Evolutionary conservation across 2,888 invertebrate genomes (phyloP), one percentile per base, ranked within the genome.

Genomic region (Diadegma fenestrale): DNA sequence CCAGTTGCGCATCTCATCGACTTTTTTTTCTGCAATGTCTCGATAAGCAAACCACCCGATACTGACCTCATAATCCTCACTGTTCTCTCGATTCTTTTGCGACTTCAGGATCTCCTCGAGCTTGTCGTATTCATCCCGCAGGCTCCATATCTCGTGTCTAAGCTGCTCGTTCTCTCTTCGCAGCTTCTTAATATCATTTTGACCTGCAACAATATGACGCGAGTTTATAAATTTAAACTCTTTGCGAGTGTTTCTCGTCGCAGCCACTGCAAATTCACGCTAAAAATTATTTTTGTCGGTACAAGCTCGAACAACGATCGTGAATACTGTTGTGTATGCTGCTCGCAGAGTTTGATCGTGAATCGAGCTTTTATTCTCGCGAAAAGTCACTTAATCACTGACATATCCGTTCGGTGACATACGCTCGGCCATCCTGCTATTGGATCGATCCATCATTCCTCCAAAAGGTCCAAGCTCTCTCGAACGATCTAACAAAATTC

Each of bases 91-190:
- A 86, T 89, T 91, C 87, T 93, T 93, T 86, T 94, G 93, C 84
- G 91, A 92, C 91, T 94, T 96, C 91, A 98, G 95, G 92, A 97
- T 95, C 90, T 96, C 96, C 94, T 98, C 98, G 89, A 98, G 95
- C 77, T 97, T 96, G 93, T 98, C 98, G 94, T 98, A 98, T 94
- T 98, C 98, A 93, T 98, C 98, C 45, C 98, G 95, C 75, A 98
- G 95, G 81, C 97, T 97, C 95, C 97, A 98, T 92, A 98, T 97
- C 94, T 98, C 98, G 30, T 97, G 95, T 90, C 97, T 96, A 80
- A 98, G 95, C 93, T 97, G 97, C 89, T 98, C 98, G 95, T 98
- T 98, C 92, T 98, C 98, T 63, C 97, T 95, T 87, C 97, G 96
- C 91, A 98, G 93, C 93, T 98, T 98, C 94, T 98, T 98, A 90